Evolutionary conservation across 2,888 invertebrate species (phyloP).

Genomic region (Habrosyne pyritoides): DNA sequence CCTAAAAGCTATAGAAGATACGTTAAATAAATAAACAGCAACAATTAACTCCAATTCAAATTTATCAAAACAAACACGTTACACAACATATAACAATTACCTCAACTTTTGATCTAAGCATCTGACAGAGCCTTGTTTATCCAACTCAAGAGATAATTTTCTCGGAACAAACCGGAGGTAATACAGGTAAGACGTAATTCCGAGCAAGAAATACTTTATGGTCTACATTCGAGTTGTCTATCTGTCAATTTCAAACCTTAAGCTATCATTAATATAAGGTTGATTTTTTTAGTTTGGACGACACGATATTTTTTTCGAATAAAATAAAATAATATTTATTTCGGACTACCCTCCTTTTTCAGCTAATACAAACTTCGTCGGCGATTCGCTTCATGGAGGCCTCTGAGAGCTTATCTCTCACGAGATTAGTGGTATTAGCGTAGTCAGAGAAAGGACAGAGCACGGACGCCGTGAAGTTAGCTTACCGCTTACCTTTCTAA

Average conservation of each 20-base stretch:
- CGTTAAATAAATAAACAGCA: neutral
- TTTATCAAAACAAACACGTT: neutral
- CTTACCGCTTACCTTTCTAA: too few relatives aligned
- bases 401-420: too few relatives aligned
- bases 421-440: too few relatives aligned
- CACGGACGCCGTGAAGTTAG: too few relatives aligned
- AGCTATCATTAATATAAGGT: neutral
- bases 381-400: too few relatives aligned
- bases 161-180: neutral
- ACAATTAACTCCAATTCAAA: neutral
- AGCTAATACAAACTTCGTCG: too few relatives aligned
- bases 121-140: neutral
- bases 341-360: too few relatives aligned
- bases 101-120: neutral
- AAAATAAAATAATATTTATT: too few relatives aligned
- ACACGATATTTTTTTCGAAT: too few relatives aligned
- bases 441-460: too few relatives aligned
- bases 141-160: neutral
- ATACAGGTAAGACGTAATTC: slow-evolving; percentile 1
- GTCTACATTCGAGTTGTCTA: neutral
- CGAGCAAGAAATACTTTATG: neutral
- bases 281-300: neutral
- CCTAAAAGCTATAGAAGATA: too few relatives aligned
- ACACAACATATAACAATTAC: neutral
- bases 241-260: neutral